These are phyloP conservation scores for Loripinus fragilis DNA, from an alignment of 2,888 invertebrate species.

Conservation along the genomic window DNA sequence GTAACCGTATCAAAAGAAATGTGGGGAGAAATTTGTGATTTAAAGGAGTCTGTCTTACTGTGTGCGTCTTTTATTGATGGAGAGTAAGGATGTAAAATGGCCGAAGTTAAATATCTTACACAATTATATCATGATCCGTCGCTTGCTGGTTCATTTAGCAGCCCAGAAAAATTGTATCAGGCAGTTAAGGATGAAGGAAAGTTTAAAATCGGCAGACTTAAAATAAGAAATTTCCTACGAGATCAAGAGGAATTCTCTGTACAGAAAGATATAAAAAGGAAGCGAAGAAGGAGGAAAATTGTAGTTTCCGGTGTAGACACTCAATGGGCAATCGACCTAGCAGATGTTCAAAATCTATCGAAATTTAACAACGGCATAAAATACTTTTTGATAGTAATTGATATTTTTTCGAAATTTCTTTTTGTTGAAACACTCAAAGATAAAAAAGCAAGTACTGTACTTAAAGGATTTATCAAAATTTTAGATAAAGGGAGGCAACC, in stretches of 20 bases:
- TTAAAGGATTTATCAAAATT: conserved; percentile 20
- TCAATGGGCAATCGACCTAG: conserved; percentile 27
- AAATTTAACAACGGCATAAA: conserved; percentile 30
- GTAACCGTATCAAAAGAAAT: conserved; percentile 23
- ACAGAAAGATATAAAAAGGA: conserved; percentile 13
- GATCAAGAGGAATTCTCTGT: conserved; percentile 9
- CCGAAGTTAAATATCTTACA: background rate
- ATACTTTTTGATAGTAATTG: conserved; percentile 17
- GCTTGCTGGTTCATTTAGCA: conserved; percentile 8
- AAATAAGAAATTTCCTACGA: conserved; percentile 16
- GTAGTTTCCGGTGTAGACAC: conserved; percentile 17
- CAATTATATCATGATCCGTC: background rate
- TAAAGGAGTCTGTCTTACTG: conserved; percentile 19
- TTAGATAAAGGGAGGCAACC: conserved; percentile 16
- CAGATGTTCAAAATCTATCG: conserved; percentile 17
- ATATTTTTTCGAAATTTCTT: conserved; percentile 33
- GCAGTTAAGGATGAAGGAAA: conserved; percentile 19
- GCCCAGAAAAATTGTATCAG: conserved; percentile 23
- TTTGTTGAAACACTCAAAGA: conserved; percentile 16
- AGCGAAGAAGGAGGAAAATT: conserved; percentile 20
- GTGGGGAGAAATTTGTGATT: conserved; percentile 15
- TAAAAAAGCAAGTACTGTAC: conserved; percentile 20
- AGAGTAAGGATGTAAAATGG: background rate
- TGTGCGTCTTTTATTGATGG: conserved; percentile 17
- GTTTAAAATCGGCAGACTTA: conserved; percentile 18